Evolutionary conservation across 2,113 vertebrate species (phyloP).

Genomic region (Pholis gunnellus): DNA sequence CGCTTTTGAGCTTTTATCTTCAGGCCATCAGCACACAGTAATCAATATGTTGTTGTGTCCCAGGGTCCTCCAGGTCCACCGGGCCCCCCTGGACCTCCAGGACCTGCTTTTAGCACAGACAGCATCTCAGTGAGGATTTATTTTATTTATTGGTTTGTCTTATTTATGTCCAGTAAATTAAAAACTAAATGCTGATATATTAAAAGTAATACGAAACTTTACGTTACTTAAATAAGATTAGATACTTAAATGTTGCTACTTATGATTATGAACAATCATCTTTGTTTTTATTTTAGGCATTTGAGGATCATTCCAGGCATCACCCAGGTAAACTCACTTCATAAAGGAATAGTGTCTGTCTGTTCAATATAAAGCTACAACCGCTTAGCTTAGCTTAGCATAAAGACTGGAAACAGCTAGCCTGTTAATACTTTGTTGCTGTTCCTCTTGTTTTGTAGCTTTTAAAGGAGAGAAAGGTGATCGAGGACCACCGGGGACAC

Average conservation of each 20-base stretch:
- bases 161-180: neutral
- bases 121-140: slow-evolving; percentile 59
- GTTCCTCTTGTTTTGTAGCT: slow-evolving; percentile 45
- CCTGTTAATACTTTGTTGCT: neutral
- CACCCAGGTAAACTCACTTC: slow-evolving; percentile 56
- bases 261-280: neutral
- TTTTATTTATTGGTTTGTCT: neutral
- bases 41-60: slow-evolving; percentile 17
- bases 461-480: slow-evolving; percentile 89
- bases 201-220: too few species aligned
- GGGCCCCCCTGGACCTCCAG: slow-evolving; percentile 74
- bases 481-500: slow-evolving; percentile 78
- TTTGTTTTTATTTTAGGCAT: slow-evolving; percentile 60
- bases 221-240: too few species aligned
- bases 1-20: neutral
- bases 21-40: neutral
- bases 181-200: neutral
- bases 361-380: neutral
- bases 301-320: slow-evolving; percentile 52
- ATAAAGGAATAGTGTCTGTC: neutral
- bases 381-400: neutral
- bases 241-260: neutral
- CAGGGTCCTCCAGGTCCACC: slow-evolving; percentile 89
- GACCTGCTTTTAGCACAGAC: slow-evolving; percentile 43
- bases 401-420: neutral